Percentiles rank a stretch among this genome's conserved stretches.
Evolutionary conservation across 1,140 invertebrate genomes (phyloP).

Genomic region (Hypothenemus hampei): DNA sequence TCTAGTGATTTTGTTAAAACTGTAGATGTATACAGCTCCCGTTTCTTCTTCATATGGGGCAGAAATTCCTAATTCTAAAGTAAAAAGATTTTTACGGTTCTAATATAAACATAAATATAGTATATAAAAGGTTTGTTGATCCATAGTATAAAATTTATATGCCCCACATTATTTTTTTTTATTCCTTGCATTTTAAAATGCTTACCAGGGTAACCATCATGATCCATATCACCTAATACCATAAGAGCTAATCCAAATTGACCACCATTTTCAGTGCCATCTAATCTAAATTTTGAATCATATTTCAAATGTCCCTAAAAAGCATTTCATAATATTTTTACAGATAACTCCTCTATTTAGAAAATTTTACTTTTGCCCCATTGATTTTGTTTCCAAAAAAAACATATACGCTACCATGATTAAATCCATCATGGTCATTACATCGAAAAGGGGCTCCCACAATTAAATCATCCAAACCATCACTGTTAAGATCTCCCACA

Average conservation of each 20-base stretch:
- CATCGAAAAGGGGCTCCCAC: conserved; percentile 61
- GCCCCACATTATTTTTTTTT: no score
- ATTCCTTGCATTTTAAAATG: no score
- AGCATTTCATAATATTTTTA: neutral
- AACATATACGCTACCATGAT: conserved; percentile 59
- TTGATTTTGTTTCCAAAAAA: conserved; percentile 46
- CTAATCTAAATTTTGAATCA: conserved; percentile 25
- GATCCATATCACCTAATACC: conserved; percentile 50
- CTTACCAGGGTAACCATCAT: conserved; percentile 46
- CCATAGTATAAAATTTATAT: no score
- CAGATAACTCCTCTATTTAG: no score
- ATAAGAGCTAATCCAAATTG: conserved; percentile 49
- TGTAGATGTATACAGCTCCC: conserved; percentile 51
- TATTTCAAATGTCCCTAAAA: neutral
- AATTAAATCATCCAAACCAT: conserved; percentile 59
- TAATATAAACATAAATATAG: no score
- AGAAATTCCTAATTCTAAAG: conserved; percentile 49
- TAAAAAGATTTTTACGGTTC: no score
- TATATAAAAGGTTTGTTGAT: no score
- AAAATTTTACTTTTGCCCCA: no score
- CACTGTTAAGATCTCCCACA: conserved; percentile 58
- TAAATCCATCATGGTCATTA: conserved; percentile 38
- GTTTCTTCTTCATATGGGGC: conserved; percentile 50
- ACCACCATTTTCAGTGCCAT: conserved; percentile 42
- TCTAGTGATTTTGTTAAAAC: conserved; percentile 48